These are phyloP conservation scores for Galeruca laticollis DNA, from an alignment of 2,888 invertebrate genomes.

Conservation along the genomic window DNA sequence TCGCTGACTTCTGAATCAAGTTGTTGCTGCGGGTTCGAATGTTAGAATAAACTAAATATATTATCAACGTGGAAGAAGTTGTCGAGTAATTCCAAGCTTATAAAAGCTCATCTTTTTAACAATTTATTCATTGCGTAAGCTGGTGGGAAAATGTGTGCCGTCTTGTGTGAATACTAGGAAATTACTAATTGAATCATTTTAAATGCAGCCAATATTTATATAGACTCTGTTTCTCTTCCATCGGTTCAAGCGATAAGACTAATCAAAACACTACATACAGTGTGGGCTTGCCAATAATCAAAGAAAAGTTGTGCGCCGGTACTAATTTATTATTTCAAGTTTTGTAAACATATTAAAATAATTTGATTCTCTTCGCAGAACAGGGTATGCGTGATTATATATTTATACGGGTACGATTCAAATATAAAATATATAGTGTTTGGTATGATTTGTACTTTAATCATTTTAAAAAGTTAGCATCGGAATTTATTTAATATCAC, in stretches of 20 bases:
- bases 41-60: constrained; percentile 21
- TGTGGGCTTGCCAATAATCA: neutral
- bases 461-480: too few relatives aligned
- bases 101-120: constrained; percentile 43
- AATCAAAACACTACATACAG: constrained; percentile 3
- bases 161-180: constrained; percentile 5
- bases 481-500: too few relatives aligned
- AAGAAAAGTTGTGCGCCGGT: neutral
- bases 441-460: too few relatives aligned
- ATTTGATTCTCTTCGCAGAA: too few relatives aligned
- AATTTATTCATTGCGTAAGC: constrained; percentile 36
- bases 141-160: constrained; percentile 41
- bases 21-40: constrained; percentile 1
- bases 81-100: constrained; percentile 32
- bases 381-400: too few relatives aligned
- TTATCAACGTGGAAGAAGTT: constrained; percentile 36
- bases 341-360: neutral
- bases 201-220: constrained; percentile 13
- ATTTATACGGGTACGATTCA: too few relatives aligned
- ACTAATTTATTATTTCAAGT: neutral
- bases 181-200: constrained; percentile 1
- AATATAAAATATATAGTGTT: too few relatives aligned
- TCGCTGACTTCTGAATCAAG: neutral
- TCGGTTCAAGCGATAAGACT: constrained; percentile 9
- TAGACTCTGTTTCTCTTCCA: constrained; percentile 3